phyloP scores from a whole-genome alignment of 2,797 vertebrate species.

The Aphelocoma californica region DNA sequence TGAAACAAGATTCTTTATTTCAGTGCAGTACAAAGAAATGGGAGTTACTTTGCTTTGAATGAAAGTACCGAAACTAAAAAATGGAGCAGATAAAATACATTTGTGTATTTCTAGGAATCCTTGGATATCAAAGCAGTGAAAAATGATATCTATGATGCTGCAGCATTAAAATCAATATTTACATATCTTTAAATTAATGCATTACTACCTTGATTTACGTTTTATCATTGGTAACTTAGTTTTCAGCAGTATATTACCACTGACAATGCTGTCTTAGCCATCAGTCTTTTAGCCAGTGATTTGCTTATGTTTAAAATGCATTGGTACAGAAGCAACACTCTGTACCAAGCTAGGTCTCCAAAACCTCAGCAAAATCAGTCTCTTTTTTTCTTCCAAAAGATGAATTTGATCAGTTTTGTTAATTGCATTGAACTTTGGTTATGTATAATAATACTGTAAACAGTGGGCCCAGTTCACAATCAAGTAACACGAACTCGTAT shows the following conservation, averaged over 20 bases:
- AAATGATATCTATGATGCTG: background rate
- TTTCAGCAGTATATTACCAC: background rate
- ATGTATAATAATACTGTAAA: conserved; percentile 18
- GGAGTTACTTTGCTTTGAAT: conserved; percentile 17
- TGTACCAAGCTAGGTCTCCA: background rate
- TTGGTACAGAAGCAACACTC: background rate
- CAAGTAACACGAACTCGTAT: background rate
- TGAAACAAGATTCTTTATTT: conserved; percentile 67
- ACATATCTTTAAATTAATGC: conserved; percentile 26
- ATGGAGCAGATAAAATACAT: conserved; percentile 24
- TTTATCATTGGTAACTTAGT: conserved; percentile 6
- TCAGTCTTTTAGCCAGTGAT: background rate
- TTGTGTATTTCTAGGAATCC: conserved; percentile 29
- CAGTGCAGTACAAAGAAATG: conserved; percentile 66
- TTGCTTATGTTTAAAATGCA: background rate
- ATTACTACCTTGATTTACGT: conserved; percentile 15
- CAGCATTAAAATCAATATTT: conserved; percentile 56
- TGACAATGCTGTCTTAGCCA: background rate
- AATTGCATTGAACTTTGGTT: conserved; percentile 39
- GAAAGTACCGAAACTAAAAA: conserved; percentile 37
- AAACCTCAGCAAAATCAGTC: background rate
- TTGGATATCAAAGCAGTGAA: conserved; percentile 53
- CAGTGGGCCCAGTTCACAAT: conserved; percentile 51
- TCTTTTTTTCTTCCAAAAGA: background rate
- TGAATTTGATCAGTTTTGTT: background rate